Evolutionary conservation across 2,888 invertebrate species (phyloP), one percentile per base, ranked within the genome.

Genomic region (Syrista parreyssii): DNA sequence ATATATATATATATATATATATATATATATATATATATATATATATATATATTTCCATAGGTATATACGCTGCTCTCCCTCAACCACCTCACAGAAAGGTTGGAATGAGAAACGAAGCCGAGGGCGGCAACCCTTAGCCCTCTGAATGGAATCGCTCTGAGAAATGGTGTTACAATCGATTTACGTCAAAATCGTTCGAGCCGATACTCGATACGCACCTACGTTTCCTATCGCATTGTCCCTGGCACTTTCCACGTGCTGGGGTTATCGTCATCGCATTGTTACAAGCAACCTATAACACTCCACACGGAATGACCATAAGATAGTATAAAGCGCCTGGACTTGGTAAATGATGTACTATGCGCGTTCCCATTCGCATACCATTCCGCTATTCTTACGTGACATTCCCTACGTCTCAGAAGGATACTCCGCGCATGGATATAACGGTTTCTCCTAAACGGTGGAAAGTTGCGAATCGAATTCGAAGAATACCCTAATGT

Each of bases 111-210:
- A 55, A 55, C 55, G 55, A 55, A 55, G 23, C 23, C 9, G 23
- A 55, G 55, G 23, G 9, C 23, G 23, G 55, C 55, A 23, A 23
- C 82, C 81, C 80, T 81, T 76, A 75, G 75, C 79, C 76, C 79
- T 79, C 77, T 80, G 81, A 84, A 84, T 80, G 76, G 71, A 84
- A 83, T 83, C 81, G 83, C 82, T 83, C 80, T 84, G 86, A 87
- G 85, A 86, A 86, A 87, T 86, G 83, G 85, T 82, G 84, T 85
- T 85, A 85, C 86, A 85, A 87, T 88, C 86, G 86, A 88, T 88
- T 87, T 86, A 87, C 85, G 84, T 84, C 80, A 81, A 82, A 85
- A 83, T 83, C 82, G 84, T 80, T 82, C 83, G 79, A 82, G 81
- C 79, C 80, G 81, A 77, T 78, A 80, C 81, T 82, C 82, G 81